Percentiles rank a stretch among this genome's conserved stretches.
Evolutionary conservation across 2,797 vertebrate genomes (phyloP).

Genomic region (Sebastes trivittatus): DNA sequence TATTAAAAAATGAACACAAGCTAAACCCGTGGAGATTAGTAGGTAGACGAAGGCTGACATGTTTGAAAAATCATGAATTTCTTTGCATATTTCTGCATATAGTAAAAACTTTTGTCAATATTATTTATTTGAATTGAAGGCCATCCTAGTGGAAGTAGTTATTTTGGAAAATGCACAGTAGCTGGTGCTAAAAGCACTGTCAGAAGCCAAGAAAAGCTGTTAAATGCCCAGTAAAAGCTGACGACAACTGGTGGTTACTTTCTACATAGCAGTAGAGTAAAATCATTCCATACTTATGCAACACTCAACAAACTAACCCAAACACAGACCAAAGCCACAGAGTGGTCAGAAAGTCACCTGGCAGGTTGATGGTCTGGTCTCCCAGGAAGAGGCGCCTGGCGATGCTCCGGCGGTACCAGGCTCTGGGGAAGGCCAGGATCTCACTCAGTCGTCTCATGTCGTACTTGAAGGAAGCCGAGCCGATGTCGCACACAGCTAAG

Average conservation of each 20-base stretch:
- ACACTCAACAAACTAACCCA: not conserved
- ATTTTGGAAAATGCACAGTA: not conserved
- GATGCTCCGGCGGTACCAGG: conserved; percentile 98
- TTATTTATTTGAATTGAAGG: not conserved
- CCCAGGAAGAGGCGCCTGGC: conserved; percentile 96
- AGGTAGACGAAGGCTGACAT: not conserved
- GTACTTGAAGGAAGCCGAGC: conserved; percentile 98
- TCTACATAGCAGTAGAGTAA: not conserved
- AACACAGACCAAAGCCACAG: not conserved
- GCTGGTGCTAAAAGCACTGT: not conserved
- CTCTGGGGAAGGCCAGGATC: conserved; percentile 96
- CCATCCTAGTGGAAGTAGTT: not conserved
- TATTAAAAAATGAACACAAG: conserved; percentile 37
- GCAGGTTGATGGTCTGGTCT: conserved; percentile 97
- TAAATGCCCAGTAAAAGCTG: not conserved
- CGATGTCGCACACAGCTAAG: conserved; percentile 97
- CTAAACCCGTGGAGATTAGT: not conserved
- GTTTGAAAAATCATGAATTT: not conserved
- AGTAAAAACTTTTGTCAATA: not conserved
- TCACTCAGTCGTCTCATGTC: conserved; percentile 98
- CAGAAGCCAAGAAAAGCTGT: not conserved
- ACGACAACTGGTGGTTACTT: not conserved
- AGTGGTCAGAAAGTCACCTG: conserved; percentile 79
- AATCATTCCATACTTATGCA: not conserved
- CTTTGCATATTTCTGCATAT: not conserved